These are phyloP conservation scores for Pyrocoelia pectoralis DNA, from an alignment of 2,888 invertebrate genomes.

Conservation along the genomic window DNA sequence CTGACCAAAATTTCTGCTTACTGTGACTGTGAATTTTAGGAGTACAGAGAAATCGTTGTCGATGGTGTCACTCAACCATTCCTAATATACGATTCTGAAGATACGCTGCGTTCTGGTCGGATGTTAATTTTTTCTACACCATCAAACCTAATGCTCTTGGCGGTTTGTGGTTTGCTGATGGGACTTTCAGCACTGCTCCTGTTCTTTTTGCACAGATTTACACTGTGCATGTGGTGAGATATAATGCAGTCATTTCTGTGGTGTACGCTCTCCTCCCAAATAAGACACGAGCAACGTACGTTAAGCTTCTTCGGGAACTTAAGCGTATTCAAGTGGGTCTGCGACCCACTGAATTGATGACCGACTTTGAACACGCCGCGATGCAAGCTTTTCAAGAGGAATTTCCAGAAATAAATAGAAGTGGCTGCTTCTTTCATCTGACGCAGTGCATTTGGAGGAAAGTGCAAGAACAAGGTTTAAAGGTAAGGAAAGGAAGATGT, in stretches of 20 bases:
- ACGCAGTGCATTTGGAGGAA: no score
- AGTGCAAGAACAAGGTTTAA: neutral
- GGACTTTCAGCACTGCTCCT: slow-evolving; percentile 3
- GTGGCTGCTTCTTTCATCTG: neutral
- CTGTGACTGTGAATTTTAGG: neutral
- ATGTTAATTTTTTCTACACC: slow-evolving; percentile 7
- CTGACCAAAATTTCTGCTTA: no score
- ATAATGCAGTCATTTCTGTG: neutral
- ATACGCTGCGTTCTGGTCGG: neutral
- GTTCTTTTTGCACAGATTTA: neutral
- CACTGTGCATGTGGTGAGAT: no score
- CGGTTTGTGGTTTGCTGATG: neutral
- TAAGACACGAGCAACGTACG: neutral
- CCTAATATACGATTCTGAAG: neutral
- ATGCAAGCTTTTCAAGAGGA: neutral
- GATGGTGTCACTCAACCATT: slow-evolving; percentile 2
- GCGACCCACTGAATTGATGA: neutral
- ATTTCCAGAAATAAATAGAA: neutral
- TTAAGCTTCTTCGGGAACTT: neutral
- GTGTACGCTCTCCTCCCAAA: neutral
- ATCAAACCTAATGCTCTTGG: neutral
- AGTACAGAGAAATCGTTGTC: slow-evolving; percentile 1
- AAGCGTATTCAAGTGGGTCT: slow-evolving; percentile 5
- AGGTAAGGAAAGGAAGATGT: neutral
- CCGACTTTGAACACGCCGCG: neutral